A percentile compares a stretch with the other conserved stretches of the same genome.
Conservation (phyloP, 2,888 invertebrate genomes). For the Drosophila ezoana region DNA sequence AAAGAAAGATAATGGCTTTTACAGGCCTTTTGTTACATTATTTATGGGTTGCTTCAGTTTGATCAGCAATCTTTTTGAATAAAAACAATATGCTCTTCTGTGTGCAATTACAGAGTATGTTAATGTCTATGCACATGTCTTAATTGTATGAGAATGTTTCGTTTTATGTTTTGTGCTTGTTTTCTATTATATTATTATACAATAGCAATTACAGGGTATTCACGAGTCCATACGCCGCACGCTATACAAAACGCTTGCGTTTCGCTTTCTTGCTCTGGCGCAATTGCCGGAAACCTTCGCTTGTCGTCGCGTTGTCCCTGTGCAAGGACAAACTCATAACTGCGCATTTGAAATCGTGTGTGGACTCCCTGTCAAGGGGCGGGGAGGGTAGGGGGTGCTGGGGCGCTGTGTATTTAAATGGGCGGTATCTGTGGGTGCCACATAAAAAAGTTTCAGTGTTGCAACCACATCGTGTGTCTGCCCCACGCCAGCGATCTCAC, state of each 20-base stretch:
- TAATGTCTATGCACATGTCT: too few relatives aligned
- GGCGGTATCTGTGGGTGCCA: conserved; percentile 28
- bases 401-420: neutral
- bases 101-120: too few relatives aligned
- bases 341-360: conserved; percentile 29
- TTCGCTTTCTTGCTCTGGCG: conserved; percentile 22
- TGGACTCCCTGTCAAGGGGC: neutral
- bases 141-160: too few relatives aligned
- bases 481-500: conserved; percentile 58
- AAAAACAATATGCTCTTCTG: too few relatives aligned
- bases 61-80: too few relatives aligned
- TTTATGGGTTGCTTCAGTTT: too few relatives aligned
- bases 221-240: neutral
- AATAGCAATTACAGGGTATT: conserved; percentile 25
- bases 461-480: conserved; percentile 28
- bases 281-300: conserved; percentile 63
- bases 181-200: too few relatives aligned
- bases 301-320: conserved; percentile 39
- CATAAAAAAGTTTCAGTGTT: conserved; percentile 40
- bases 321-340: conserved; percentile 56
- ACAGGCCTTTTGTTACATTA: too few relatives aligned
- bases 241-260: neutral
- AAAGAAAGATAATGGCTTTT: too few relatives aligned
- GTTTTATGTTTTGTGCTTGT: too few relatives aligned
- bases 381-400: neutral